A percentile compares a stretch with the other conserved stretches of the same genome.
Conservation (phyloP, 1,140 invertebrate genomes). For the Papilio polytes region DNA sequence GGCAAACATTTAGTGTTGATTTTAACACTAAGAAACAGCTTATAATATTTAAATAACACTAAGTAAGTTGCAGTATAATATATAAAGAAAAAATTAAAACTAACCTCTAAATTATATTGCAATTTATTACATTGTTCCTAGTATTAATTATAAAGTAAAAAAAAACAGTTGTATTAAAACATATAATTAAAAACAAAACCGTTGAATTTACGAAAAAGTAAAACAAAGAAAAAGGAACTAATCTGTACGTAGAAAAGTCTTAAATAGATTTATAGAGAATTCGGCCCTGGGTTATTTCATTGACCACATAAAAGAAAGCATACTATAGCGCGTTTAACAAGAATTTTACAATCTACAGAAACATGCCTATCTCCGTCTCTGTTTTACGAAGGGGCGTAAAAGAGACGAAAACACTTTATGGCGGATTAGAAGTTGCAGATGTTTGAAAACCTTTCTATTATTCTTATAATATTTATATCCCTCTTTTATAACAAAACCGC, state of each 20-base stretch:
- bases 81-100: too few relatives aligned
- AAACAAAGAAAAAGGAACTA: background rate
- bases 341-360: background rate
- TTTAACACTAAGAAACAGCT: too few relatives aligned
- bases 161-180: background rate
- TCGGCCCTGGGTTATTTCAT: background rate
- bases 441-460: too few relatives aligned
- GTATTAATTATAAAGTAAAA: background rate
- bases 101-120: too few relatives aligned
- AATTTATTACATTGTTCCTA: background rate
- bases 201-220: background rate
- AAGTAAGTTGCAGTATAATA: background rate
- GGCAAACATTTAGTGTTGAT: too few relatives aligned
- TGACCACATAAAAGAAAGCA: slow-evolving; percentile 18
- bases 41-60: too few relatives aligned
- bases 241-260: background rate
- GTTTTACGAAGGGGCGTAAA: too few relatives aligned
- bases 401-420: too few relatives aligned
- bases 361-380: too few relatives aligned
- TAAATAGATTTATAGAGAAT: background rate
- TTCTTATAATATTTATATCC: too few relatives aligned
- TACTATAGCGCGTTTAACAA: background rate
- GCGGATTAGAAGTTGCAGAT: too few relatives aligned
- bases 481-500: too few relatives aligned
- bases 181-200: background rate